Conservation (phyloP, 2,113 vertebrate species). For the Crotophaga sulcirostris region DNA sequence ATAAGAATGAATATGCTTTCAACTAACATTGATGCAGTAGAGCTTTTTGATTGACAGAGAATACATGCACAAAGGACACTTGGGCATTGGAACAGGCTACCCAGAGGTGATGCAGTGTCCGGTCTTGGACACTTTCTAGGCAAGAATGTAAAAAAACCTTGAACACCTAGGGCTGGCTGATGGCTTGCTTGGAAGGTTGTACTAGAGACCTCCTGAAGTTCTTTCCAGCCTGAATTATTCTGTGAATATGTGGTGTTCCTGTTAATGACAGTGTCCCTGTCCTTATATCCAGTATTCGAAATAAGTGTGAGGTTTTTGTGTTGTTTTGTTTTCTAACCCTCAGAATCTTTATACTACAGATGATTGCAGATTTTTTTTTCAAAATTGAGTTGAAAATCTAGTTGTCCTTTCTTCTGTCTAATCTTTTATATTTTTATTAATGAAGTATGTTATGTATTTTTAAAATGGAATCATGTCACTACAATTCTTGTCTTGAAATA, state of each 20-base stretch:
- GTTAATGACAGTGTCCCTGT: not conserved
- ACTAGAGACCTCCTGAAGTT: not conserved
- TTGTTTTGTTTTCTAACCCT: not conserved
- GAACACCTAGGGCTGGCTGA: not conserved
- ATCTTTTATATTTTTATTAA: not conserved
- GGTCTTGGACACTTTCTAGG: not conserved
- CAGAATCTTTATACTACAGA: not conserved
- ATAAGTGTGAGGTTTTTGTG: not conserved
- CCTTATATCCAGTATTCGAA: not conserved
- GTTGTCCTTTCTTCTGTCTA: not conserved
- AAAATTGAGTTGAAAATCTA: not conserved
- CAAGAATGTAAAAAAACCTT: not conserved
- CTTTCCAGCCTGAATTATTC: not conserved
- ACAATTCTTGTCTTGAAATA: not conserved
- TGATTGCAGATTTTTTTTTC: not conserved
- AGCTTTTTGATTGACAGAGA: not conserved
- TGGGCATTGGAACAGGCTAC: not conserved
- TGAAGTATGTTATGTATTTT: not conserved
- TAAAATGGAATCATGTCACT: not conserved
- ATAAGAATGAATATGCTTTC: not conserved
- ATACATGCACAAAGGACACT: not conserved
- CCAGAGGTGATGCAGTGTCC: not conserved
- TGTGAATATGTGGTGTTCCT: not conserved
- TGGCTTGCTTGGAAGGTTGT: not conserved
- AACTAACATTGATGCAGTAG: not conserved